Evolutionary conservation across 2,888 invertebrate species (phyloP).

Genomic region (Cataglyphis rosenhaueri): DNA sequence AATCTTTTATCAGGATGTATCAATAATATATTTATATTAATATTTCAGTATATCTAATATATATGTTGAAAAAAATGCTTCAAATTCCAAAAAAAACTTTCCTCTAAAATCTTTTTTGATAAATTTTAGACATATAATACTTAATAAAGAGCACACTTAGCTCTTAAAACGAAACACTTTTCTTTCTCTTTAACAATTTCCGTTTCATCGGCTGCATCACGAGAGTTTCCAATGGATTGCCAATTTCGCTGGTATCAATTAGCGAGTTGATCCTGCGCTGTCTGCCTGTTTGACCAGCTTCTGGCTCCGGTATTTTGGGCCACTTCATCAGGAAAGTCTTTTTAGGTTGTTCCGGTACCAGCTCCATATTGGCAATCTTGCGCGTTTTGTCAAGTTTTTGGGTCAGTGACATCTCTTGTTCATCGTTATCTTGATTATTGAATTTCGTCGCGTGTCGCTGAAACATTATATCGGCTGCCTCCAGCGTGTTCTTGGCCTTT

Average conservation of each 20-base stretch:
- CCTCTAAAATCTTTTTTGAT: background rate
- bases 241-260: slow-evolving; percentile 73
- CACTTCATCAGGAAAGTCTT: slow-evolving; percentile 71
- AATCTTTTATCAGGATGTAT: background rate
- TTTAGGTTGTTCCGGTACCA: slow-evolving; percentile 62
- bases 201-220: slow-evolving; percentile 71
- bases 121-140: slow-evolving; percentile 14
- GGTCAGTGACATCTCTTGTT: slow-evolving; percentile 71
- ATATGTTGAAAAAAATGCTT: background rate
- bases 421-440: slow-evolving; percentile 76
- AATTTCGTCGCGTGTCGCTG: slow-evolving; percentile 82
- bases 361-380: slow-evolving; percentile 72
- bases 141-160: background rate
- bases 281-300: slow-evolving; percentile 42
- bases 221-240: slow-evolving; percentile 59
- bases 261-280: slow-evolving; percentile 76
- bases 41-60: background rate
- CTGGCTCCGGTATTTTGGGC: slow-evolving; percentile 74
- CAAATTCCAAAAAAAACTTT: background rate
- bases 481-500: slow-evolving; percentile 80
- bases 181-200: slow-evolving; percentile 80
- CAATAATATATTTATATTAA: no score
- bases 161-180: slow-evolving; percentile 80
- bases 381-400: slow-evolving; percentile 77
- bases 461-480: slow-evolving; percentile 80